phyloP scores from a whole-genome alignment of 2,113 vertebrate species.

The Oryzias curvinotus region DNA sequence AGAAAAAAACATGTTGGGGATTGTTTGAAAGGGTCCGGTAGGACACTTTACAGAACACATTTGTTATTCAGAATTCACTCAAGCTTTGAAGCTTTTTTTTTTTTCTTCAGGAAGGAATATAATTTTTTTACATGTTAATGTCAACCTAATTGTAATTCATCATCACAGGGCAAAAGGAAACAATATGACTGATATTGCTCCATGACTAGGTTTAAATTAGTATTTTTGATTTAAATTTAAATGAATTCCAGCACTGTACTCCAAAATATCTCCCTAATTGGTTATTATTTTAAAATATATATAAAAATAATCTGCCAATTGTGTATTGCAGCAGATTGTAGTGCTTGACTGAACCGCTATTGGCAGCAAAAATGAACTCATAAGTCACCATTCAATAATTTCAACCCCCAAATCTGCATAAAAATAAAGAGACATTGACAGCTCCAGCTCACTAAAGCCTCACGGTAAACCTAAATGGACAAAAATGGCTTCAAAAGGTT shows the following conservation, averaged over 20 bases:
- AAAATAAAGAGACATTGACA: slow-evolving; percentile 5
- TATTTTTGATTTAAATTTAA: slow-evolving; percentile 8
- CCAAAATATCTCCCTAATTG: background rate
- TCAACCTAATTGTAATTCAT: slow-evolving; percentile 4
- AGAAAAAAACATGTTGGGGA: slow-evolving; percentile 20
- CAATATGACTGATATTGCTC: background rate
- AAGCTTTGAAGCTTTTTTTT: slow-evolving; percentile 13
- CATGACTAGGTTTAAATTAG: slow-evolving; percentile 3
- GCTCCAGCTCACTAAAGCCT: slow-evolving; percentile 13
- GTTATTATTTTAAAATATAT: background rate
- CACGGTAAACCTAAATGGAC: slow-evolving; percentile 16
- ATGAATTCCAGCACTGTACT: background rate
- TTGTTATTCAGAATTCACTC: slow-evolving; percentile 43
- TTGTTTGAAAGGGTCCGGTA: slow-evolving; percentile 25
- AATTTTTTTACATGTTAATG: background rate
- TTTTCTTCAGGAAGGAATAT: background rate
- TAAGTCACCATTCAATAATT: slow-evolving; percentile 1
- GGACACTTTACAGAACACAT: slow-evolving; percentile 17
- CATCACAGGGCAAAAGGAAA: background rate
- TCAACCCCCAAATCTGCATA: slow-evolving; percentile 17
- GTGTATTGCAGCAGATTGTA: background rate
- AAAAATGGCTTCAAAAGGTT: slow-evolving; percentile 23
- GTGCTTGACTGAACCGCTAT: slow-evolving; percentile 1
- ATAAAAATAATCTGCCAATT: background rate
- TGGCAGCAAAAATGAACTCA: slow-evolving; percentile 10